A percentile compares a stretch with the other conserved stretches of the same genome.
Evolutionary conservation across 2,797 vertebrate species (phyloP).

Genomic region (Etheostoma perlongum): DNA sequence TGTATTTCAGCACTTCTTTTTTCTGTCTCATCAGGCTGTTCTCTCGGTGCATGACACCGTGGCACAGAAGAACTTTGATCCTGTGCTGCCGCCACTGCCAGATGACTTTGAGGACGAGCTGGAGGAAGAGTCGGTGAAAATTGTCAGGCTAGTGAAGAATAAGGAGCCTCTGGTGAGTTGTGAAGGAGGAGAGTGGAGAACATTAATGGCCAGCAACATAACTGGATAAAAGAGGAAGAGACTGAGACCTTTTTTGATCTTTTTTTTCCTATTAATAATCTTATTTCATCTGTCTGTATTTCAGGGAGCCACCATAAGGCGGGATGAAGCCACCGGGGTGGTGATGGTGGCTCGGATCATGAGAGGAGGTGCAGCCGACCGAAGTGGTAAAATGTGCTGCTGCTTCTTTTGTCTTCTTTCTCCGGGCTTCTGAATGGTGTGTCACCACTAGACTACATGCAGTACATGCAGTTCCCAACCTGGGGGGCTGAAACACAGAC

Average conservation of each 20-base stretch:
- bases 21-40: slow-evolving; percentile 87
- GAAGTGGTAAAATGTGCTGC: slow-evolving; percentile 87
- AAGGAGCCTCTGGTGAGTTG: slow-evolving; percentile 94
- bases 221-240: neutral
- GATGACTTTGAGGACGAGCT: slow-evolving; percentile 94
- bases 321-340: slow-evolving; percentile 91
- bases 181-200: neutral
- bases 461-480: neutral
- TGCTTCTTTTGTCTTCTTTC: neutral
- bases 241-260: neutral
- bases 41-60: slow-evolving; percentile 95
- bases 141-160: slow-evolving; percentile 96
- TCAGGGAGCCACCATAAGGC: slow-evolving; percentile 95
- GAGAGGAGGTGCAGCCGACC: slow-evolving; percentile 95
- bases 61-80: slow-evolving; percentile 97
- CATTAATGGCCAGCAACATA: neutral
- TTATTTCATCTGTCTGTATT: slow-evolving; percentile 9
- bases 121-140: slow-evolving; percentile 97
- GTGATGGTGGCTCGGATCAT: slow-evolving; percentile 96
- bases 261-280: slow-evolving; percentile 10
- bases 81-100: slow-evolving; percentile 93
- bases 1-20: slow-evolving; percentile 2
- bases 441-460: neutral
- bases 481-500: neutral
- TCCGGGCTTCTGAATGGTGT: neutral